A percentile compares a stretch with the other conserved stretches of the same genome.
Evolutionary conservation across 2,797 vertebrate genomes (phyloP).

Genomic region (Sebastes matsubarae): DNA sequence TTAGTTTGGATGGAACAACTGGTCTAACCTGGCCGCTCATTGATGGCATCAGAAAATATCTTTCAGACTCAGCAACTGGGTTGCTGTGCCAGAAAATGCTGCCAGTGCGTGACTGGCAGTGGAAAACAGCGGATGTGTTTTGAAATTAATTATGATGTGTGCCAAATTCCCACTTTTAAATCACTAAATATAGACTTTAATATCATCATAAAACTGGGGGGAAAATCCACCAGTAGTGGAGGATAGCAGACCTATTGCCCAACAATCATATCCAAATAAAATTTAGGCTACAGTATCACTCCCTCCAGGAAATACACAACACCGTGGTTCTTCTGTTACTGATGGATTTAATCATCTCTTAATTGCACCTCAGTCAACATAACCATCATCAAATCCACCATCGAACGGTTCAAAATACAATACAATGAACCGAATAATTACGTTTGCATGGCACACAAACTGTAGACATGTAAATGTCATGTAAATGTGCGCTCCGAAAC

Average conservation of each 20-base stretch:
- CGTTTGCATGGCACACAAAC: not conserved
- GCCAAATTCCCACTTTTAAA: slow-evolving; percentile 8
- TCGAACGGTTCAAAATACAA: not conserved
- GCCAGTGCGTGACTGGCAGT: not conserved
- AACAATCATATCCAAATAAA: not conserved
- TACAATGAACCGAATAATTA: not conserved
- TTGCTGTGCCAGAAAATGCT: not conserved
- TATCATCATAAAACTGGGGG: not conserved
- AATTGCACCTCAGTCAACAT: not conserved
- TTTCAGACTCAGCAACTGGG: not conserved
- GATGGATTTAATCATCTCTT: not conserved
- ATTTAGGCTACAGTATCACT: not conserved
- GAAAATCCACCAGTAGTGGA: not conserved
- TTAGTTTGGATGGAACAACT: slow-evolving; percentile 4
- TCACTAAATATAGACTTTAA: not conserved
- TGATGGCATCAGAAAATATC: slow-evolving; percentile 8
- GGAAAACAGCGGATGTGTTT: slow-evolving; percentile 7
- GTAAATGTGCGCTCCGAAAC: not conserved
- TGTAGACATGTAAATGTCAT: not conserved
- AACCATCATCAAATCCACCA: not conserved
- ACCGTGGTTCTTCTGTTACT: not conserved
- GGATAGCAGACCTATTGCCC: not conserved
- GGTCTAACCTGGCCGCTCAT: not conserved
- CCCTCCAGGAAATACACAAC: not conserved
- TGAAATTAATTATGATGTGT: slow-evolving; percentile 18